A percentile compares a stretch with the other conserved stretches of the same genome.
These are phyloP conservation scores for Theocolax elegans DNA, from an alignment of 1,140 invertebrate genomes.

Conservation along the genomic window DNA sequence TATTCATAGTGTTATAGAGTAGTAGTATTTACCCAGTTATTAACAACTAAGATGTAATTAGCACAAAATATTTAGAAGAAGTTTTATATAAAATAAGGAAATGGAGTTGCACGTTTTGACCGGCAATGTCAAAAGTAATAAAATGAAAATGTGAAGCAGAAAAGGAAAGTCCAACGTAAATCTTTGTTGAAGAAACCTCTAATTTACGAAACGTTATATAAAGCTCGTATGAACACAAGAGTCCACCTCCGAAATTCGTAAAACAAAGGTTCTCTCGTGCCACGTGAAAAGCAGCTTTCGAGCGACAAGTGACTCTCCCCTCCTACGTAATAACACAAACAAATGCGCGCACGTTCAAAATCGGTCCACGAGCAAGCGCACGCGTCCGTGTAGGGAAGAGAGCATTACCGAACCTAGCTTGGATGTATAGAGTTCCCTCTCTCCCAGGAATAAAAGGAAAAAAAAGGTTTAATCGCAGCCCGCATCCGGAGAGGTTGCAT, in stretches of 20 bases:
- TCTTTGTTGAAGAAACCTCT: slow-evolving; percentile 12
- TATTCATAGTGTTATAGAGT: no score
- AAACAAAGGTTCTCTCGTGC: slow-evolving; percentile 25
- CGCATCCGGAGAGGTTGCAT: not conserved
- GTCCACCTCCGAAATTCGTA: slow-evolving; percentile 27
- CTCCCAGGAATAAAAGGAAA: not conserved
- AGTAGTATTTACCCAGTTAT: no score
- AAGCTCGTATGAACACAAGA: slow-evolving; percentile 14
- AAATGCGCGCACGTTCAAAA: slow-evolving; percentile 28
- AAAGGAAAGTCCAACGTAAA: slow-evolving; percentile 9
- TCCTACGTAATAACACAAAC: slow-evolving; percentile 19
- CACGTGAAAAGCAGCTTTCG: slow-evolving; percentile 22
- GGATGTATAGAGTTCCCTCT: no score
- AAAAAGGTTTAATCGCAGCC: slow-evolving; percentile 21
- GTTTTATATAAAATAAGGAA: no score
- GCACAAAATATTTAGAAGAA: no score
- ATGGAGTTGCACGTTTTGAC: no score
- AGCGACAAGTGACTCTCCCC: not conserved
- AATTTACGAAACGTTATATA: slow-evolving; percentile 25
- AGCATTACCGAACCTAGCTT: slow-evolving; percentile 30
- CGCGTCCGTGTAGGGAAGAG: not conserved
- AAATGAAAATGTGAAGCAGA: no score
- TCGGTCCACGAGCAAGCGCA: no score
- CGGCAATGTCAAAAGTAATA: no score
- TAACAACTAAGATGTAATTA: no score